phyloP scores from a whole-genome alignment of 1,140 invertebrate species.

The Pararge aegeria region DNA sequence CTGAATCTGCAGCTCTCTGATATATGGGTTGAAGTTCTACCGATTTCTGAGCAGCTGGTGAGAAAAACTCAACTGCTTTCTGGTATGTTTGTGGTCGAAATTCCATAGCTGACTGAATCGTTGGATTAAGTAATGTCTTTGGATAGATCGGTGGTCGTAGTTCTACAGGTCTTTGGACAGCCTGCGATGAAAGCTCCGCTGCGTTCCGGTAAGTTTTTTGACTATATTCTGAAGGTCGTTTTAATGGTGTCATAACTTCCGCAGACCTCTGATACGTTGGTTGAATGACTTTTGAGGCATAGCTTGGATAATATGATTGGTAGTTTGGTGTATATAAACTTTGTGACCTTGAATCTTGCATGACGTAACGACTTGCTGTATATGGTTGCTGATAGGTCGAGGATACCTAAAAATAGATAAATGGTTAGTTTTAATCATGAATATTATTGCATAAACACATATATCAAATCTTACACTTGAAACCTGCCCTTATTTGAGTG shows the following conservation, averaged over 20 bases:
- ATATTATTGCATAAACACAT: too few relatives aligned
- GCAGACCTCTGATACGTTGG: slow-evolving; percentile 13
- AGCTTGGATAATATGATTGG: neutral
- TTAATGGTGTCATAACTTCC: slow-evolving; percentile 9
- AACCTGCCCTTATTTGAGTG: too few relatives aligned
- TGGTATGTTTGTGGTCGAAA: neutral
- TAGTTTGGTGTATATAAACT: neutral
- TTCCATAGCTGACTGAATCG: neutral
- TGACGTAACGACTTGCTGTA: neutral
- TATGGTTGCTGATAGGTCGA: neutral
- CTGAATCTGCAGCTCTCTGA: too few relatives aligned
- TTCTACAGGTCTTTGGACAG: neutral
- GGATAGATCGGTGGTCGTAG: neutral
- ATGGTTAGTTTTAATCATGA: neutral
- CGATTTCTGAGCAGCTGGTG: neutral
- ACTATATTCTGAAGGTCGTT: neutral
- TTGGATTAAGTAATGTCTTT: neutral
- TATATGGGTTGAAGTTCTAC: neutral
- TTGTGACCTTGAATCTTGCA: neutral
- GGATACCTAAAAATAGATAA: neutral
- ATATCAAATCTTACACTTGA: too few relatives aligned
- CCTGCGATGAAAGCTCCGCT: neutral
- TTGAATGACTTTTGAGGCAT: neutral
- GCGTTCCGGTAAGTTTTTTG: neutral
- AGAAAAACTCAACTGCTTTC: neutral